Conservation (phyloP, 2,113 vertebrate species). For the Calidris pugnax region DNA sequence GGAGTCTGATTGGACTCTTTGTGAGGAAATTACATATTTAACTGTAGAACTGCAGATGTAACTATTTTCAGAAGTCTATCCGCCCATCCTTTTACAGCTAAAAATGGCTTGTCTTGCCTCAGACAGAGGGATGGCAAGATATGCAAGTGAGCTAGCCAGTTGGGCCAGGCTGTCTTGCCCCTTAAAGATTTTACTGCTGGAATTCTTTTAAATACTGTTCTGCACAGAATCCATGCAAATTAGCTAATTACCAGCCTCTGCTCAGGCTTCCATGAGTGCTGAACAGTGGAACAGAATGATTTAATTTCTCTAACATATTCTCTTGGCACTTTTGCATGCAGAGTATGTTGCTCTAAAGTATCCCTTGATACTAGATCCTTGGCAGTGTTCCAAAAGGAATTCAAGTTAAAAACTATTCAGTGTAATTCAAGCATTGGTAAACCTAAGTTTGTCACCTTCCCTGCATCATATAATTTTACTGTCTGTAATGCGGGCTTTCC, state of each 20-base stretch:
- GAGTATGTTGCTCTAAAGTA: constrained; percentile 39
- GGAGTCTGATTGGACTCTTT: neutral
- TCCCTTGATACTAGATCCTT: constrained; percentile 4
- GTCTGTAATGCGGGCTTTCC: constrained; percentile 8
- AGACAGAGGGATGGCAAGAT: neutral
- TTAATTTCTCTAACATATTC: constrained; percentile 49
- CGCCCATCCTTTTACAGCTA: neutral
- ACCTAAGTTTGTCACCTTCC: constrained; percentile 45
- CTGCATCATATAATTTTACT: neutral
- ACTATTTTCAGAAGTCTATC: constrained; percentile 19
- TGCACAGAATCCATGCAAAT: constrained; percentile 34
- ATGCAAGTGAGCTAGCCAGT: neutral
- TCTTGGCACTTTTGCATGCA: constrained; percentile 31
- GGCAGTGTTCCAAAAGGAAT: constrained; percentile 29
- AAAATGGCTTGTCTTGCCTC: neutral
- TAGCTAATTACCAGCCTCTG: constrained; percentile 46
- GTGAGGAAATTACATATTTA: constrained; percentile 15
- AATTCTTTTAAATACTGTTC: constrained; percentile 38
- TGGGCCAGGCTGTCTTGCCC: neutral
- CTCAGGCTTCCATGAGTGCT: neutral
- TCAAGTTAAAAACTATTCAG: neutral
- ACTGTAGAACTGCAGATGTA: constrained; percentile 13
- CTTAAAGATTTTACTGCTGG: neutral
- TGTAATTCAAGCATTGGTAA: neutral
- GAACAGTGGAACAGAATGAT: constrained; percentile 31